These are phyloP conservation scores for Galemys pyrenaicus DNA, from an alignment of 2,113 vertebrate genomes.

Conservation along the genomic window DNA sequence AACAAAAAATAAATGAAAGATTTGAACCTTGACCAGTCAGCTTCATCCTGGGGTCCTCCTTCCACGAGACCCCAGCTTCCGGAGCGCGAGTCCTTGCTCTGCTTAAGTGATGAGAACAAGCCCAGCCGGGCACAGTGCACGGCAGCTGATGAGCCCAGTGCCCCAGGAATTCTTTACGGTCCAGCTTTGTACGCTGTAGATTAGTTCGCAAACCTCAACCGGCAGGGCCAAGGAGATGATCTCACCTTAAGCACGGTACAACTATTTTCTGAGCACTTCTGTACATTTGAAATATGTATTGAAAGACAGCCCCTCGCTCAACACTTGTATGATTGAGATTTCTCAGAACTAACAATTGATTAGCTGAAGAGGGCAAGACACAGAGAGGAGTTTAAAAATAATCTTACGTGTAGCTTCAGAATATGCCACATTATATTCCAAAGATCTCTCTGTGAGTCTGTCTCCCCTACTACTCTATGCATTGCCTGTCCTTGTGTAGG, in stretches of 20 bases:
- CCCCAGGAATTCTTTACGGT: neutral
- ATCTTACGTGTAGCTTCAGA: neutral
- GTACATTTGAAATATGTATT: neutral
- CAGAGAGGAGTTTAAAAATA: neutral
- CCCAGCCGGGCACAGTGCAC: accelerated
- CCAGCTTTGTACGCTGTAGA: neutral
- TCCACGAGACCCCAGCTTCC: accelerated
- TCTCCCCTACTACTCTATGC: accelerated
- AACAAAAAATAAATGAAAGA: too few species aligned
- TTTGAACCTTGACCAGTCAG: too few species aligned
- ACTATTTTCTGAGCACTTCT: neutral
- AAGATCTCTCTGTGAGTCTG: neutral
- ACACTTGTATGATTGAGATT: neutral
- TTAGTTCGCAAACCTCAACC: neutral
- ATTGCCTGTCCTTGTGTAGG: too few species aligned
- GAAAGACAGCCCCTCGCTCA: neutral
- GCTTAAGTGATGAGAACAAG: neutral
- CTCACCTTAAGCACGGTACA: accelerated
- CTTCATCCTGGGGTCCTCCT: too few species aligned
- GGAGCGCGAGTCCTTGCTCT: accelerated
- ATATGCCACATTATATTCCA: neutral
- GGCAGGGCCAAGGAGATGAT: neutral
- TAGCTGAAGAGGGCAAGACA: neutral
- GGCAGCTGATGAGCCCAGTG: accelerated
- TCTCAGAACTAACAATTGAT: neutral